These are phyloP conservation scores for Vidua chalybeata DNA, from an alignment of 2,113 vertebrate species.

Conservation along the genomic window DNA sequence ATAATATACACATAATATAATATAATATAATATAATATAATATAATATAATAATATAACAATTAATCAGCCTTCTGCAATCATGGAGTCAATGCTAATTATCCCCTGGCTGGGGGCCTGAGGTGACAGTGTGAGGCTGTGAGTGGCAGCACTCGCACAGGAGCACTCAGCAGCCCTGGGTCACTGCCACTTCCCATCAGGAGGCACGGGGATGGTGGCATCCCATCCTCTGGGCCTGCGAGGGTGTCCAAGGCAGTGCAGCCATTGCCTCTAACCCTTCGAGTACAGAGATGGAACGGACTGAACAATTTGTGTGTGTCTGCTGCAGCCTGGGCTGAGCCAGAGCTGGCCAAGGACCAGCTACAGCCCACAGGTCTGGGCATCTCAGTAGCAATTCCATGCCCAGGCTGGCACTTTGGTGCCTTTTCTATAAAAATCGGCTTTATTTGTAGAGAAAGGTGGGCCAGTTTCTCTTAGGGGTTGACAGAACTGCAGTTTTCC, in stretches of 20 bases:
- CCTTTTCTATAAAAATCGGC: background rate
- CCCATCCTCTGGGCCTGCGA: background rate
- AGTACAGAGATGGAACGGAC: background rate
- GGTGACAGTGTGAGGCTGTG: background rate
- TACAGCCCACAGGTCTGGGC: background rate
- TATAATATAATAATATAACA: too few relatives aligned
- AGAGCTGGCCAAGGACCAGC: background rate
- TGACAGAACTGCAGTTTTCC: background rate
- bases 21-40: too few relatives aligned
- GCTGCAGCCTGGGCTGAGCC: fast-evolving
- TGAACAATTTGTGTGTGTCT: background rate
- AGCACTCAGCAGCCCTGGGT: background rate
- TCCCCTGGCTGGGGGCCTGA: too few relatives aligned
- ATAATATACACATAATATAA: too few relatives aligned
- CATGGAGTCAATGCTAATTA: too few relatives aligned
- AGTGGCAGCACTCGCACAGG: background rate
- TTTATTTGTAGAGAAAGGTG: background rate
- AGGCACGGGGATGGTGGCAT: background rate
- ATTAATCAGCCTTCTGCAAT: too few relatives aligned
- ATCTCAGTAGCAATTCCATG: background rate
- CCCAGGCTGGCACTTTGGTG: background rate
- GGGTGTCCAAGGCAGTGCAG: background rate
- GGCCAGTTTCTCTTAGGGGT: background rate
- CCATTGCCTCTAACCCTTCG: background rate
- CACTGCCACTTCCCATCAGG: background rate